Percentiles rank a stretch among this genome's conserved stretches.
Evolutionary conservation across 2,797 vertebrate genomes (phyloP).

Genomic region (Sitta carolinensis): DNA sequence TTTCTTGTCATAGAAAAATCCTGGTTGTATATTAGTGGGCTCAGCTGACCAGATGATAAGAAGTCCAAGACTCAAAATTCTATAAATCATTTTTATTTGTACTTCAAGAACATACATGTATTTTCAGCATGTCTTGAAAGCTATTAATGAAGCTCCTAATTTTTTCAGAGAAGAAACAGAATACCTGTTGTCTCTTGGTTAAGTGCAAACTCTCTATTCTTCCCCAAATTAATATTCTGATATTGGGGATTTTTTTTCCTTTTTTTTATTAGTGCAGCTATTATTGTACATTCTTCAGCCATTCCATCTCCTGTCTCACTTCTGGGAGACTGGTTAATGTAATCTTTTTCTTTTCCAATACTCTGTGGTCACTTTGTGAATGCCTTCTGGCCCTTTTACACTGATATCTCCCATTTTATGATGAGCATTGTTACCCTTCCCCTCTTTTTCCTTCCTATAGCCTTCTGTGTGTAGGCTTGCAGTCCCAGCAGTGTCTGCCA

Average conservation of each 20-base stretch:
- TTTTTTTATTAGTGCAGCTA: neutral
- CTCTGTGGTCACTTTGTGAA: neutral
- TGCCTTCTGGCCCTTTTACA: neutral
- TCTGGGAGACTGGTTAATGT: neutral
- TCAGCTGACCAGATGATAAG: neutral
- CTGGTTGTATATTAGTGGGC: neutral
- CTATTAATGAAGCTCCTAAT: neutral
- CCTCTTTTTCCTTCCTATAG: neutral
- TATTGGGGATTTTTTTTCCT: too few species aligned
- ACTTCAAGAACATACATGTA: neutral
- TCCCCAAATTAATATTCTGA: neutral
- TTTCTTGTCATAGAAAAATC: slow-evolving; percentile 28
- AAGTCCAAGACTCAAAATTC: neutral
- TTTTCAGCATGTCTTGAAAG: neutral
- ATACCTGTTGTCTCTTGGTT: neutral
- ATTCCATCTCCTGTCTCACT: neutral
- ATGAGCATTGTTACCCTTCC: neutral
- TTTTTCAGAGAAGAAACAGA: neutral
- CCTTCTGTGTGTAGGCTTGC: neutral
- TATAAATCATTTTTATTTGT: neutral
- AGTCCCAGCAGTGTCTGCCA: neutral
- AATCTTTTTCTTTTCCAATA: neutral
- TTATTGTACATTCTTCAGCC: neutral
- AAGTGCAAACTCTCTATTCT: neutral
- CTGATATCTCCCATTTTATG: neutral